Evolutionary conservation across 2,113 vertebrate genomes (phyloP), one percentile per base, ranked within the genome.

Genomic region (Dissostichus mawsoni): DNA sequence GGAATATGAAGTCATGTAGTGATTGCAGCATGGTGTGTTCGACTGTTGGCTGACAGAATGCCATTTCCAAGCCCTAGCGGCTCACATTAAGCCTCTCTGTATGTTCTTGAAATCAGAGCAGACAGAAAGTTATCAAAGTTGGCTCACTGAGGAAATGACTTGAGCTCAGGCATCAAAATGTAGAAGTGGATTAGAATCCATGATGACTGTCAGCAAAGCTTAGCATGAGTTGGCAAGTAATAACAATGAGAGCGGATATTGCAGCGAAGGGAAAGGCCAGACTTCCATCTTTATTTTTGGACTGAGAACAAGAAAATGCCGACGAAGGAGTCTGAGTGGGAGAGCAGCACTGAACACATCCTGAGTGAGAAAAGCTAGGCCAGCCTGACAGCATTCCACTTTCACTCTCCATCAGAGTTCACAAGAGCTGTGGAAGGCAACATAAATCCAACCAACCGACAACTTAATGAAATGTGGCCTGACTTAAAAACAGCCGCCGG

Each of bases 241-340:
- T 82, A 81, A 83, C 84, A 88, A 84, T 82, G 57, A 69, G 71
- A 88, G 80, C 73, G 86, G 92, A 92, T 89, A 85, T 87, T 82
- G 69, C 88, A 76, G 76, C 71, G n/a, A 45, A 87, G 78, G 83
- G 76, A 85, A 87, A 89, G 69, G 78, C 88, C 88, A 77, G 84
- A 89, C 86, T 87, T 90, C 75, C 75, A 87, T 80, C 86, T 91
- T 89, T 90, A 89, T 91, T 88, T 89, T 87, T 86, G 87, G 87
- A 91, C 55, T 1, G 66, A 77, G 66, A 80, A 86, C 85, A 90
- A 84, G 66, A 85, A 85, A 72, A 44, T 65, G 81, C 82, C 11
- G 56, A 86, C 65, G n/a, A 76, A 84, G 33, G 78, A 79, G 77
- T 64, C 36, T 66, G 73, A 59, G 88, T 88, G 78, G 44, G 76